Evolutionary conservation across 2,888 invertebrate species (phyloP).

Genomic region (Helleia helle): DNA sequence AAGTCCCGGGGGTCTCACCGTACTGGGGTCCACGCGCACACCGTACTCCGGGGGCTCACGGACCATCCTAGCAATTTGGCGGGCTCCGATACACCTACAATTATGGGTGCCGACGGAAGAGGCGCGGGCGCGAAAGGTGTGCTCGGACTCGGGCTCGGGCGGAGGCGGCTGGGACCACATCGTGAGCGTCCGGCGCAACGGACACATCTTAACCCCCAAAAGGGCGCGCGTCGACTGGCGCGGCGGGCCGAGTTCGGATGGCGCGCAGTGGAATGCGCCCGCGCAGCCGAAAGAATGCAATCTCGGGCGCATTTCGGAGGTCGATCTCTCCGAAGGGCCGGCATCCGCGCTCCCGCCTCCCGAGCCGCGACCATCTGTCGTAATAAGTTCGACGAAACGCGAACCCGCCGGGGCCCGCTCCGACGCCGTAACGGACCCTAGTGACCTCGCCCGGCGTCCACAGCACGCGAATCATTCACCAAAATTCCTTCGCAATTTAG

Average conservation of each 20-base stretch:
- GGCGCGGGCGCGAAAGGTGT: constrained; percentile 49
- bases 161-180: constrained; percentile 71
- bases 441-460: constrained; percentile 48
- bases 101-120: constrained; percentile 41
- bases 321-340: constrained; percentile 70
- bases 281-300: constrained; percentile 74
- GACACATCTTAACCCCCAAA: constrained; percentile 74
- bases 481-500: constrained; percentile 21
- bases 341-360: constrained; percentile 62
- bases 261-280: constrained; percentile 72
- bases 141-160: constrained; percentile 48
- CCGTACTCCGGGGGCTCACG: constrained; percentile 57
- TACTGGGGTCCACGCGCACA: constrained; percentile 54
- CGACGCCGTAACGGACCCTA: constrained; percentile 52
- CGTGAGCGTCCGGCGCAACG: constrained; percentile 66
- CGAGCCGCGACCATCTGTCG: constrained; percentile 67
- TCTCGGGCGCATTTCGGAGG: constrained; percentile 75
- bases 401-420: constrained; percentile 40
- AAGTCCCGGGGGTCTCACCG: constrained; percentile 47
- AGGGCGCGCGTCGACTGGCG: constrained; percentile 72
- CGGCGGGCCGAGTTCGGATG: constrained; percentile 62
- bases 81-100: constrained; percentile 43
- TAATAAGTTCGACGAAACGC: constrained; percentile 74
- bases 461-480: constrained; percentile 50
- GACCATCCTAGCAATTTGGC: constrained; percentile 58